Conservation (phyloP, 2,888 invertebrate species). For the Acanthosepion lycidas region DNA sequence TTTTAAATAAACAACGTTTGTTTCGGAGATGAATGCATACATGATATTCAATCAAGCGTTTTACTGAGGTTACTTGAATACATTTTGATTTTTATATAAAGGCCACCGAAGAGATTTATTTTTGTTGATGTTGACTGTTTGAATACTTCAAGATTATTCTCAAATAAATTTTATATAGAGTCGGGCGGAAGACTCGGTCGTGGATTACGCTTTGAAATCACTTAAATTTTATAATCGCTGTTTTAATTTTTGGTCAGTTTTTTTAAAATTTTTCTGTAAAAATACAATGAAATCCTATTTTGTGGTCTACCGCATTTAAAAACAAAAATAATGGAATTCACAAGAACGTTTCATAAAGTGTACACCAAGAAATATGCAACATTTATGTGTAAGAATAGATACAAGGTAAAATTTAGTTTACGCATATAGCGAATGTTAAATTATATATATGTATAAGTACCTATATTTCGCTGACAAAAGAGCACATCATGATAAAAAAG, state of each 20-base stretch:
- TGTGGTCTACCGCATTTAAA: neutral
- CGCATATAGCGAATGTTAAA: neutral
- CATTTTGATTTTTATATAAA: neutral
- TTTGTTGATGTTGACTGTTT: neutral
- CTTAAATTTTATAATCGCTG: neutral
- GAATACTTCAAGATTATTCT: neutral
- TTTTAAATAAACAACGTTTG: neutral
- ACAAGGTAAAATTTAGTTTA: neutral
- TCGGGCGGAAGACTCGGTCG: no score
- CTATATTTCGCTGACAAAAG: no score
- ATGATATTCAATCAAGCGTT: neutral
- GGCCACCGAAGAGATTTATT: neutral
- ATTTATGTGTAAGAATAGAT: no score
- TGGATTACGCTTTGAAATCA: neutral
- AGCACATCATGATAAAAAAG: no score
- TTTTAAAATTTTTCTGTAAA: neutral
- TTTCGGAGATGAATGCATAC: neutral
- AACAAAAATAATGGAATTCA: neutral
- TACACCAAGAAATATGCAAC: neutral
- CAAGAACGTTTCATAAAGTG: neutral
- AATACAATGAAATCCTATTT: neutral
- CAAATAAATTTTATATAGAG: neutral
- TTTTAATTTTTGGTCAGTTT: neutral
- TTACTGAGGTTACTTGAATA: neutral
- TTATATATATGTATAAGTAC: no score